phyloP scores from a whole-genome alignment of 2,797 vertebrate species.

The Toxotes lorentzi region DNA sequence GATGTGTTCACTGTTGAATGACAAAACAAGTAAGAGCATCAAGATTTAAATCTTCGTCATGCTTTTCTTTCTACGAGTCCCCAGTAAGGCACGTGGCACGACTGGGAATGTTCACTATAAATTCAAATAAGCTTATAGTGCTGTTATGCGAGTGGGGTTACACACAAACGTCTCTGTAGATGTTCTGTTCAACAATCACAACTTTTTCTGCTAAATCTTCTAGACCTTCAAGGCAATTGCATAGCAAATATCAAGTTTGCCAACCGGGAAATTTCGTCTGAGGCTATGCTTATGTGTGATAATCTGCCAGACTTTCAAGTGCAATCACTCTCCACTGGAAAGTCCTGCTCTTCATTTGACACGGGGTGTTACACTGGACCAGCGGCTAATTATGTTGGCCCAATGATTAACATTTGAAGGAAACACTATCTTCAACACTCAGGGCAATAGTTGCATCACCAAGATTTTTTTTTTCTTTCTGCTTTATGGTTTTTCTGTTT shows the following conservation, averaged over 20 bases:
- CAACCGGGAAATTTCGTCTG: constrained; percentile 77
- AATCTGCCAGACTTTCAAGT: constrained; percentile 82
- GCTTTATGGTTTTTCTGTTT: constrained; percentile 19
- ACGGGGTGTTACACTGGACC: constrained; percentile 71
- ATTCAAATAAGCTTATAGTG: constrained; percentile 57
- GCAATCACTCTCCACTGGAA: constrained; percentile 73
- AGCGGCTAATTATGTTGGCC: constrained; percentile 74
- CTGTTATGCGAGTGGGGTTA: constrained; percentile 29
- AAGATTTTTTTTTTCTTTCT: constrained; percentile 17
- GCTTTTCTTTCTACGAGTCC: constrained; percentile 1
- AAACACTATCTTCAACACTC: constrained; percentile 58
- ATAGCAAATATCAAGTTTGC: constrained; percentile 79
- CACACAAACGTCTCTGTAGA: constrained; percentile 54
- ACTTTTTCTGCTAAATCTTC: constrained; percentile 72
- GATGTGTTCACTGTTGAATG: constrained; percentile 50
- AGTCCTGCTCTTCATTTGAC: constrained; percentile 77
- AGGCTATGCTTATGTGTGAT: constrained; percentile 79
- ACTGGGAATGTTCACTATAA: constrained; percentile 37
- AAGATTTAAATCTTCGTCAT: constrained; percentile 44
- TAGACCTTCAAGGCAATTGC: constrained; percentile 75
- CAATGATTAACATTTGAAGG: constrained; percentile 78
- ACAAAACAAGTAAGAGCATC: constrained; percentile 51
- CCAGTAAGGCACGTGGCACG: neutral
- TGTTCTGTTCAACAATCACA: constrained; percentile 66
- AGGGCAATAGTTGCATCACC: constrained; percentile 63